Evolutionary conservation across 2,888 invertebrate species (phyloP).

Genomic region (Cloeon dipterum): DNA sequence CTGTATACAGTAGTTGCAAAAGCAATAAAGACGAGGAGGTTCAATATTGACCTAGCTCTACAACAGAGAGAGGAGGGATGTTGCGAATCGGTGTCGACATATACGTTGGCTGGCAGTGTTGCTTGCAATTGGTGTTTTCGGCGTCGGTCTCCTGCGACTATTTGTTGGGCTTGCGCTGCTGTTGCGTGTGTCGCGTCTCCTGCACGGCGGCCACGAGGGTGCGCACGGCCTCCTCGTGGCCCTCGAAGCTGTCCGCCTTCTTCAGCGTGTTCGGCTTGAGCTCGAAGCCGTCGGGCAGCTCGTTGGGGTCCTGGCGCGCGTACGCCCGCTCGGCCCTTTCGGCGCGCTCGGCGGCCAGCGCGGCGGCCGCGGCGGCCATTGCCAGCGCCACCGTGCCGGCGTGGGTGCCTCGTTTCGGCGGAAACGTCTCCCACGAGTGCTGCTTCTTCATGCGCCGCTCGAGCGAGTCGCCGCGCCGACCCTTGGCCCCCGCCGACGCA

Average conservation of each 20-base stretch:
- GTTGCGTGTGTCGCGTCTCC: constrained; percentile 26
- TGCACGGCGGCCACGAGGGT: constrained; percentile 41
- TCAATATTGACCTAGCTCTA: no score
- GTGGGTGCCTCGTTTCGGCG: constrained; percentile 18
- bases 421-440: constrained; percentile 37
- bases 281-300: constrained; percentile 14
- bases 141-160: not conserved
- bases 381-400: not conserved
- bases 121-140: no score
- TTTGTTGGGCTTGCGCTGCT: constrained; percentile 5
- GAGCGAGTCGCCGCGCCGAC: constrained; percentile 17
- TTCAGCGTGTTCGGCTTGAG: constrained; percentile 17
- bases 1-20: no score
- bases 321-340: constrained; percentile 5
- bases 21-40: no score
- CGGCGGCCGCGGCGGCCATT: constrained; percentile 1
- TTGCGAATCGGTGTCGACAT: no score
- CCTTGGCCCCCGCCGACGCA: constrained; percentile 10
- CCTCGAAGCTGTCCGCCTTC: constrained; percentile 42
- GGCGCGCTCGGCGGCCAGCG: not conserved
- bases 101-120: no score
- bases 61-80: no score
- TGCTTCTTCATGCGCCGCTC: constrained; percentile 28
- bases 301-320: constrained; percentile 12
- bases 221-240: constrained; percentile 41